Evolutionary conservation across 2,888 invertebrate genomes (phyloP).

Genomic region (Microchrysa polita): DNA sequence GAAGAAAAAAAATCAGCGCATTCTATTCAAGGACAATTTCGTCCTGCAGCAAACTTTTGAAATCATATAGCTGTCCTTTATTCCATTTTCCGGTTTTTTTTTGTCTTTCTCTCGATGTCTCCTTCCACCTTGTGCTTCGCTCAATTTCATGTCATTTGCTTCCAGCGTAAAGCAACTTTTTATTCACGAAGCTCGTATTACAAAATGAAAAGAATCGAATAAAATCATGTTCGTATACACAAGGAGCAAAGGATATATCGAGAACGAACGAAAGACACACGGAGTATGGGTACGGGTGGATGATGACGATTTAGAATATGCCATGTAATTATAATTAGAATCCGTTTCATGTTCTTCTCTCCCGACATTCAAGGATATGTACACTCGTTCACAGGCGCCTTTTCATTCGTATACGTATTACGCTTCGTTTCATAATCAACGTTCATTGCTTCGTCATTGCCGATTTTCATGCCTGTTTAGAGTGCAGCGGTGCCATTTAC

Average conservation of each 20-base stretch:
- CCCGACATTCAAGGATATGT: conserved; percentile 25
- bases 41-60: neutral
- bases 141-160: too few relatives aligned
- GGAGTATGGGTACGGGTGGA: too few relatives aligned
- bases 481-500: too few relatives aligned
- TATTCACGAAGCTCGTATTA: too few relatives aligned
- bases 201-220: neutral
- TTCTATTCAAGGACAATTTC: neutral
- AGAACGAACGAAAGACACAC: too few relatives aligned
- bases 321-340: conserved; percentile 44
- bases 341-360: conserved; percentile 40
- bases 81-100: neutral
- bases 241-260: neutral
- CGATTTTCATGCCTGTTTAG: neutral
- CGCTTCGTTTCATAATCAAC: conserved; percentile 32
- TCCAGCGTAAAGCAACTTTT: too few relatives aligned
- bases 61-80: neutral
- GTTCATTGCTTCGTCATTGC: conserved; percentile 30
- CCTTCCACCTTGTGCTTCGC: neutral
- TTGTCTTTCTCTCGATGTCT: neutral
- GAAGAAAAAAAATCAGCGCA: neutral
- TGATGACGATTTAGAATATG: conserved; percentile 13
- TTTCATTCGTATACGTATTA: conserved; percentile 32
- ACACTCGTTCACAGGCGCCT: neutral
- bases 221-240: neutral